A percentile compares a stretch with the other conserved stretches of the same genome.
Conservation (phyloP, 1,140 invertebrate genomes). For the Cyclargus thomasi region DNA sequence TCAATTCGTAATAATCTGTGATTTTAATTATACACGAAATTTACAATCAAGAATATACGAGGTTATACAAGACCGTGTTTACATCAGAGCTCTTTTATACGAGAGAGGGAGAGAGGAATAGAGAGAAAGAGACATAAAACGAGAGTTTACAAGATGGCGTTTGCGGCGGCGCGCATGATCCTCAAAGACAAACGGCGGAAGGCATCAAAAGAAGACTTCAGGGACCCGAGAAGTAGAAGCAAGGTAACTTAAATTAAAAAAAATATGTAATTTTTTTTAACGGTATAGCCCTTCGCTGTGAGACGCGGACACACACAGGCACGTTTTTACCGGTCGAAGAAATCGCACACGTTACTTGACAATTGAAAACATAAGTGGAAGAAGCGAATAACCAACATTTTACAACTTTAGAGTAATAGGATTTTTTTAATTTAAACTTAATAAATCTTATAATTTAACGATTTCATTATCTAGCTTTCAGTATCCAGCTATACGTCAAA, state of each 20-base stretch:
- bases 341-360: too few species aligned
- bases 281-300: too few species aligned
- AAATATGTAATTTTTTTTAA: too few species aligned
- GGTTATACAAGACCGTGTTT: background rate
- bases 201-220: slow-evolving; percentile 86
- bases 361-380: too few species aligned
- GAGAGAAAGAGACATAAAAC: slow-evolving; percentile 31
- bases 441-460: too few species aligned
- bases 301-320: too few species aligned
- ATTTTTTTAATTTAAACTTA: too few species aligned
- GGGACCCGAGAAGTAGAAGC: slow-evolving; percentile 81
- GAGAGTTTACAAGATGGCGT: slow-evolving; percentile 79
- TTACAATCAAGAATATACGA: slow-evolving; percentile 6
- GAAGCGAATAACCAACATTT: too few species aligned
- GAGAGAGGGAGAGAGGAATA: slow-evolving; percentile 15
- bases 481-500: too few species aligned
- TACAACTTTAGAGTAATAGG: too few species aligned
- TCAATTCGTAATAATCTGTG: slow-evolving; percentile 32
- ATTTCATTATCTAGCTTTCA: too few species aligned
- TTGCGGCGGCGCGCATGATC: slow-evolving; percentile 88
- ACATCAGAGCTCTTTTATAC: background rate
- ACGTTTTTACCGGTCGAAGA: too few species aligned
- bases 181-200: slow-evolving; percentile 86
- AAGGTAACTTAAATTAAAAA: slow-evolving; percentile 77
- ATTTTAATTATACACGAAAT: slow-evolving; percentile 19